A percentile compares a stretch with the other conserved stretches of the same genome.
These are phyloP conservation scores for Florisuga fusca DNA, from an alignment of 2,797 vertebrate genomes.

Conservation along the genomic window DNA sequence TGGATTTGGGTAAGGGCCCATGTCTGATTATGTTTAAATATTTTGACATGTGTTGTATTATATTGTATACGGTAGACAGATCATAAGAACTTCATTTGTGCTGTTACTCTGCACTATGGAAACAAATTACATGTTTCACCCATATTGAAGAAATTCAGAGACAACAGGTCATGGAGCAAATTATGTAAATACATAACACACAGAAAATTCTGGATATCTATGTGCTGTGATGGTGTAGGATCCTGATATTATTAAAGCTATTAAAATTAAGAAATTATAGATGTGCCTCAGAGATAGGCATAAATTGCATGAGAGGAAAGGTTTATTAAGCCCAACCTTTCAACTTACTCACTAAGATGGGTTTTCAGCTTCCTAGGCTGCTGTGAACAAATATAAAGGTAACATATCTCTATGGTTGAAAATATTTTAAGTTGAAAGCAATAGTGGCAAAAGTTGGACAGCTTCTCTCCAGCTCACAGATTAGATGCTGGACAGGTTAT, in stretches of 20 bases:
- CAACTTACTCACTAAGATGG: background rate
- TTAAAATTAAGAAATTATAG: constrained; percentile 15
- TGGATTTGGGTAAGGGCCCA: constrained; percentile 24
- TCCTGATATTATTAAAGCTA: background rate
- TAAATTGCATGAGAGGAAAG: background rate
- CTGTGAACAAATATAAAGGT: background rate
- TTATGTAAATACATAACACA: background rate
- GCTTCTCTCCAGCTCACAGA: background rate
- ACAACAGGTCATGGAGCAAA: background rate
- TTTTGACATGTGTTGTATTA: constrained; percentile 11
- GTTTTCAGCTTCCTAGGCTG: background rate
- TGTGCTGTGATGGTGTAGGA: background rate
- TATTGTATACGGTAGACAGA: background rate
- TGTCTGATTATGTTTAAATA: constrained; percentile 51
- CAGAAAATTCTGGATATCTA: background rate
- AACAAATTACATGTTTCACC: background rate
- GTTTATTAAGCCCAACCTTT: background rate
- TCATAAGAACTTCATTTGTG: constrained; percentile 19
- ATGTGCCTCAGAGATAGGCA: background rate
- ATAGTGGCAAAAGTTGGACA: background rate
- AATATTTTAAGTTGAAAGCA: background rate
- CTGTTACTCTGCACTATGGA: background rate
- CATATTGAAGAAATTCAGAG: constrained; percentile 32
- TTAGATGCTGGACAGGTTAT: background rate
- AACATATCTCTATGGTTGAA: background rate